Evolutionary conservation across 2,888 invertebrate genomes (phyloP).

Genomic region (Drosophila affinis): DNA sequence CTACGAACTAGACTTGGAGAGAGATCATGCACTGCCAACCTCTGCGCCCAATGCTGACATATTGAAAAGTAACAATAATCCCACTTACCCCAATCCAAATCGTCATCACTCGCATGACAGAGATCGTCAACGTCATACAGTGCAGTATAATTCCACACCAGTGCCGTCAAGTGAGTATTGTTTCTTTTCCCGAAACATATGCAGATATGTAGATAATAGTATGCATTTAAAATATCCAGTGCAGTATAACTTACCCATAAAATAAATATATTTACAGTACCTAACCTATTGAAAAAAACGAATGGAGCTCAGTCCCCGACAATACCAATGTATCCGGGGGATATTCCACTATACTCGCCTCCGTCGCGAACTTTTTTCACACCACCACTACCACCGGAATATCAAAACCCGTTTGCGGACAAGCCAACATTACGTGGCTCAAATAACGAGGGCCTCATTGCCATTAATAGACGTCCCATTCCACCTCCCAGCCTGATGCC

Average conservation of each 20-base stretch:
- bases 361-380: slow-evolving; percentile 92
- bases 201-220: neutral
- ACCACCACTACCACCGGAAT: slow-evolving; percentile 92
- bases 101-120: slow-evolving; percentile 83
- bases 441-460: slow-evolving; percentile 85
- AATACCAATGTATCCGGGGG: slow-evolving; percentile 87
- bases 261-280: slow-evolving; percentile 73
- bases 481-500: slow-evolving; percentile 93
- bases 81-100: slow-evolving; percentile 90
- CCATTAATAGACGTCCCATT: slow-evolving; percentile 89
- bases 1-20: slow-evolving; percentile 89
- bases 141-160: slow-evolving; percentile 81
- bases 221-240: neutral
- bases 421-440: slow-evolving; percentile 92
- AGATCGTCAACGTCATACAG: slow-evolving; percentile 78
- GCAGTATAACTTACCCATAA: neutral
- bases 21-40: slow-evolving; percentile 90
- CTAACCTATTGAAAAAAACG: slow-evolving; percentile 85
- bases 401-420: slow-evolving; percentile 93
- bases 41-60: slow-evolving; percentile 91
- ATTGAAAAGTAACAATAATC: slow-evolving; percentile 90
- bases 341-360: slow-evolving; percentile 92
- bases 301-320: slow-evolving; percentile 86
- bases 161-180: slow-evolving; percentile 75
- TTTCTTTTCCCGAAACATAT: neutral